phyloP scores from a whole-genome alignment of 2,797 vertebrate species.

The Smutsia temminckii region DNA sequence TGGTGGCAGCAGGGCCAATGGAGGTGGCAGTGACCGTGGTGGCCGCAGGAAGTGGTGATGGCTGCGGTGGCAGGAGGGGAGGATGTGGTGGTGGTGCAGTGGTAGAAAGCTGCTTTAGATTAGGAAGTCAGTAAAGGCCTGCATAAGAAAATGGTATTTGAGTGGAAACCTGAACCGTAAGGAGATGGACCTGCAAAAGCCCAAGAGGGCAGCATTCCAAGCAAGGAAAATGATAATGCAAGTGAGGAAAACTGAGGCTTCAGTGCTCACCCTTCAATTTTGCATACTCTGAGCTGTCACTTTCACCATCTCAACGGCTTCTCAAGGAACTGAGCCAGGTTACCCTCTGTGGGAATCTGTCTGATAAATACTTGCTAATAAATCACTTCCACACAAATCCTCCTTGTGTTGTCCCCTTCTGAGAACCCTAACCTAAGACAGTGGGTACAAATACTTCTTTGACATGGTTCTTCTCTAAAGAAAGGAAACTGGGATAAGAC shows the following conservation, averaged over 20 bases:
- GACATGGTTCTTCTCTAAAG: slow-evolving; percentile 4
- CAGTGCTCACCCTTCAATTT: not conserved
- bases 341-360: not conserved
- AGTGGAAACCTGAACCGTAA: not conserved
- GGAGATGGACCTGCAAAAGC: not conserved
- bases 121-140: not conserved
- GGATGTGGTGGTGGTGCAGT: too few species aligned
- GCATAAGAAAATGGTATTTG: not conserved
- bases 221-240: not conserved
- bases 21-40: not conserved
- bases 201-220: not conserved
- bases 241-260: not conserved
- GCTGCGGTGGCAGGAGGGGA: too few species aligned
- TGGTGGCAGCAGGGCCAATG: not conserved
- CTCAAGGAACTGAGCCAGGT: not conserved
- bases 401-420: not conserved
- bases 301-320: not conserved
- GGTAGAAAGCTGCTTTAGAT: not conserved
- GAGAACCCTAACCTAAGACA: not conserved
- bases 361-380: not conserved
- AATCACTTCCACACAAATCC: not conserved
- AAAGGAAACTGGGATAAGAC: not conserved
- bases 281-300: not conserved
- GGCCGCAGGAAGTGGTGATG: not conserved
- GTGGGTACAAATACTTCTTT: not conserved